Evolutionary conservation across 2,113 vertebrate genomes (phyloP), one percentile per base, ranked within the genome.

Genomic region (Theropithecus gelada): DNA sequence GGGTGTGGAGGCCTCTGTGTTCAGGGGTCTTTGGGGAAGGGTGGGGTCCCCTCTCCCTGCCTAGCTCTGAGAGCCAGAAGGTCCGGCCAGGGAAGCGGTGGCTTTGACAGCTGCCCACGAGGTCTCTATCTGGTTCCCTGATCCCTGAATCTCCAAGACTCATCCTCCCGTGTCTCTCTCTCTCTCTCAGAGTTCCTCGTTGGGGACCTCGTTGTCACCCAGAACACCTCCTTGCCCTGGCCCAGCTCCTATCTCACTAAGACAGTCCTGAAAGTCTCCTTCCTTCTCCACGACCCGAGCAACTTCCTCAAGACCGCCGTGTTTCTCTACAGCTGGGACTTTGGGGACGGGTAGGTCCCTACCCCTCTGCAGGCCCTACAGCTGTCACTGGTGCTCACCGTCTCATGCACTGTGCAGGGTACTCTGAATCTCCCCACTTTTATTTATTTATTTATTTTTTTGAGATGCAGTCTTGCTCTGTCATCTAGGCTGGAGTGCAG

Each of bases 261-360:
- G 97, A 98, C 0, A 3, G 98, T 3, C 88, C 98, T 99, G 0
- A 97, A 98, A 90, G 97, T 99, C 40, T 98, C 99, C 92, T 99
- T 99, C 97, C 97, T 98, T 85, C 99, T 99, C 75, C 98, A 99
- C 0, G 99, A 99, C 83, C 99, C 99, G 0, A 99, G 98, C 52
- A 92, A 98, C 97, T 99, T 99, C 94, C 99, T 99, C 97, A 98
- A 98, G 95, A 84, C 93, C 0, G 99, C 99, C 27, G 98, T 97
- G 0, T 99, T 99, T 97, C 98, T 98, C 85, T 99, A 99, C 79
- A 99, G 72, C 3, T 99, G 99, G 99, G 98, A 99, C 97, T 98
- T 99, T 48, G 99, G 99, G 89, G 99, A 99, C 0, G 99, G 99
- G 99, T 99, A 99, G 48, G 97, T 97, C 30, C 45, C 55, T 10